Evolutionary conservation across 2,888 invertebrate genomes (phyloP), one percentile per base, ranked within the genome.

Genomic region (Aspidiotus destructor): DNA sequence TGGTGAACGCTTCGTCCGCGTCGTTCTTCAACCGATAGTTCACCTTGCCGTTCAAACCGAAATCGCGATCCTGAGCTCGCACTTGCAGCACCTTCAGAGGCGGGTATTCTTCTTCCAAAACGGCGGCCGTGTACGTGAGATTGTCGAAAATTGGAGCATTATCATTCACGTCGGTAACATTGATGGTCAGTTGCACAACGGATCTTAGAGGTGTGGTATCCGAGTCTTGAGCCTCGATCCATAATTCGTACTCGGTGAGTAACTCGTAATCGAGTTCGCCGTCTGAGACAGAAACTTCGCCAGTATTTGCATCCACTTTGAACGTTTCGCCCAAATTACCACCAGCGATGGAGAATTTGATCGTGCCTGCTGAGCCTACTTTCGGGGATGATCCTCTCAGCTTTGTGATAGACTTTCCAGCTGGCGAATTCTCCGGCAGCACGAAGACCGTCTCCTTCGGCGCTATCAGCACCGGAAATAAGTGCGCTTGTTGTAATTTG

Each of bases 111-210:
- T 92, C 92, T 80, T 97, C 97, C 65, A 86, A 76, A 7, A 96
- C 85, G 5, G 89, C 85, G 0, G 92, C 88, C 74, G 91, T 90
- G 77, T 95, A 96, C 17, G 92, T 80, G 0, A 84, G 77, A 69
- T 83, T 85, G 73, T 88, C 87, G 79, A 94, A 90, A 0, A 87
- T 78, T 0, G 97, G 97, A 0, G 87, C 81, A 77, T 96, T 95
- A 76, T 97, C 96, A 77, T 97, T 97, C 7, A 88, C 86, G 77
- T 97, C 96, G 0, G 89, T 89, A 0, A 97, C 89, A 77, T 89
- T 90, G n/a, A 97, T 87, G 72, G 85, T 83, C 15, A 96, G 79
- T 75, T 88, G 84, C 60, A 89, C 83, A 41, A 90, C 90, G 69
- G 87, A 89, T 72, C 90, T 82, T 16, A 94, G 77, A 0, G 89